Evolutionary conservation across 2,797 vertebrate species (phyloP).

Genomic region (Ctenosaura bakeri): DNA sequence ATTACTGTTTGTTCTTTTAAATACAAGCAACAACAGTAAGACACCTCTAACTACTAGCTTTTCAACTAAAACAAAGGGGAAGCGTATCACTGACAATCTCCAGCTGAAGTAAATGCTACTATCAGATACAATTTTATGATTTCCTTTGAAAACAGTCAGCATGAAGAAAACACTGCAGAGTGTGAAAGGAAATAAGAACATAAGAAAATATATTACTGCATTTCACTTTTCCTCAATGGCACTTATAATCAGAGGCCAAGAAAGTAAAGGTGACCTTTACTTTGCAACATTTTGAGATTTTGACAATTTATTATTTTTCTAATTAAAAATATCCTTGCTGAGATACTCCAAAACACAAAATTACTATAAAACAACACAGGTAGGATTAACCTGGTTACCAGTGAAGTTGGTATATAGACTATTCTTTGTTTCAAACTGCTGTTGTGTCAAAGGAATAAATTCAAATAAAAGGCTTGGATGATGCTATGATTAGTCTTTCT

Average conservation of each 20-base stretch:
- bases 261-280: slow-evolving; percentile 74
- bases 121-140: slow-evolving; percentile 34
- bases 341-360: slow-evolving; percentile 75
- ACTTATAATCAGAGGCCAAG: slow-evolving; percentile 71
- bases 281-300: slow-evolving; percentile 73
- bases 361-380: slow-evolving; percentile 75
- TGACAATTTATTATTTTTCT: slow-evolving; percentile 67
- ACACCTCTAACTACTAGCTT: too few relatives aligned
- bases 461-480: slow-evolving; percentile 66
- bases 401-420: slow-evolving; percentile 24
- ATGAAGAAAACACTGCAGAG: slow-evolving; percentile 50
- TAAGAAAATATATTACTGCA: slow-evolving; percentile 65
- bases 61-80: slow-evolving; percentile 9
- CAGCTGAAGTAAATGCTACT: background rate
- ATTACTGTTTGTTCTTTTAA: too few relatives aligned
- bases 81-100: background rate
- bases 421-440: slow-evolving; percentile 75
- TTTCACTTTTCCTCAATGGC: slow-evolving; percentile 78
- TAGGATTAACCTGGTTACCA: slow-evolving; percentile 63
- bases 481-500: slow-evolving; percentile 73
- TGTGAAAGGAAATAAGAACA: slow-evolving; percentile 63
- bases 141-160: slow-evolving; percentile 8
- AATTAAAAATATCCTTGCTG: slow-evolving; percentile 77
- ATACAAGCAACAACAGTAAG: too few relatives aligned
- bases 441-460: slow-evolving; percentile 59